A percentile compares a stretch with the other conserved stretches of the same genome.
phyloP scores from a whole-genome alignment of 2,113 vertebrate species.

The Thalassoma bifasciatum region DNA sequence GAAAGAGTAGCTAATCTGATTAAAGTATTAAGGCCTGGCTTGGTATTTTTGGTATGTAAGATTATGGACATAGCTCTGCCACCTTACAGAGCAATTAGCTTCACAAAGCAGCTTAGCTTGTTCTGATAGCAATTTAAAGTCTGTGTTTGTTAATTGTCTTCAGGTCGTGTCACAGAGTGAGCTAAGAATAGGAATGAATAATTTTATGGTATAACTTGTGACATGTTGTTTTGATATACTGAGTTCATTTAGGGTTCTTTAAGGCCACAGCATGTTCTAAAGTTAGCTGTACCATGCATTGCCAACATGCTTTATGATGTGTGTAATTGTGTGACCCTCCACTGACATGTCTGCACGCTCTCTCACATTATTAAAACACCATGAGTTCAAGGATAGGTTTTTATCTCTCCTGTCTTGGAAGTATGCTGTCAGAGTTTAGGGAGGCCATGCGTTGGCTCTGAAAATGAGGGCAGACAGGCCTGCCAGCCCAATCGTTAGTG shows the following conservation, averaged over 20 bases:
- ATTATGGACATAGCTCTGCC: conserved; percentile 46
- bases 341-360: background rate
- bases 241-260: background rate
- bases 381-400: background rate
- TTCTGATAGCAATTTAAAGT: conserved; percentile 14
- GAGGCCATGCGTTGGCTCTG: conserved; percentile 21
- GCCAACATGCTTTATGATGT: background rate
- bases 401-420: conserved; percentile 12
- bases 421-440: conserved; percentile 5
- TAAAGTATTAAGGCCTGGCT: conserved; percentile 58
- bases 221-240: background rate
- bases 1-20: conserved; percentile 67
- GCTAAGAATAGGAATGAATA: too few relatives aligned
- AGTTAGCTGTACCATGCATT: conserved; percentile 44
- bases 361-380: conserved; percentile 10
- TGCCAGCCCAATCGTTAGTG: conserved; percentile 6
- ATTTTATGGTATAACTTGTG: background rate
- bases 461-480: conserved; percentile 17
- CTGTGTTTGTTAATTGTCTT: background rate
- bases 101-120: conserved; percentile 19
- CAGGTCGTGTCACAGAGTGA: background rate
- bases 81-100: conserved; percentile 45
- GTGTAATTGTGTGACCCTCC: background rate
- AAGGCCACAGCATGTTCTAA: conserved; percentile 26
- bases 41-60: conserved; percentile 74